These are phyloP conservation scores for Stenurella melanura DNA, from an alignment of 2,888 invertebrate genomes.

Conservation along the genomic window DNA sequence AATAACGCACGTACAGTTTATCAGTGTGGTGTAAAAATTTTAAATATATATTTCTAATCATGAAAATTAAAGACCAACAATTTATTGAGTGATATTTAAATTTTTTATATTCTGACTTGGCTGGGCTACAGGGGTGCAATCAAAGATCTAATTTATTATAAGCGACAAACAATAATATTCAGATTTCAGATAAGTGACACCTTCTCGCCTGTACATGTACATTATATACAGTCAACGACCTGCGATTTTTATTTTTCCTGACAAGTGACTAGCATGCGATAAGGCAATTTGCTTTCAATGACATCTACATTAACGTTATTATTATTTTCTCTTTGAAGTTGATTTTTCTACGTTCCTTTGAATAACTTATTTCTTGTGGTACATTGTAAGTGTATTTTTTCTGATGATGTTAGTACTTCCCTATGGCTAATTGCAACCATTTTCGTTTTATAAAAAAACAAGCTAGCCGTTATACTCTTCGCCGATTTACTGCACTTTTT, in stretches of 20 bases:
- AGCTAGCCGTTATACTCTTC: no score
- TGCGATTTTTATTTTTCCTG: constrained; percentile 20
- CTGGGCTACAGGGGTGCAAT: not conserved
- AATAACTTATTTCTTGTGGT: constrained; percentile 1
- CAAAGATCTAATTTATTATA: constrained; percentile 4
- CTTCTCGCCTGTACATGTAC: not conserved
- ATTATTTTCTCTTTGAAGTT: constrained; percentile 17
- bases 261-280: constrained; percentile 23
- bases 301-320: constrained; percentile 19
- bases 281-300: constrained; percentile 29
- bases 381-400: not conserved
- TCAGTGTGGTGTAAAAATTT: no score
- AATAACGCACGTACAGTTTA: no score
- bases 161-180: not conserved
- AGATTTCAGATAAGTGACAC: not conserved
- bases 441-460: no score
- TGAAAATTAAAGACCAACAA: no score
- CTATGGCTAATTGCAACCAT: no score
- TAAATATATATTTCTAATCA: no score
- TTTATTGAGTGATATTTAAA: no score
- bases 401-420: no score
- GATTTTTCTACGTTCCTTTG: constrained; percentile 1
- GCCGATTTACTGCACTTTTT: no score
- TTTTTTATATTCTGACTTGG: not conserved
- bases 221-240: constrained; percentile 39